Evolutionary conservation across 2,888 invertebrate genomes (phyloP).

Genomic region (Protula sp.): DNA sequence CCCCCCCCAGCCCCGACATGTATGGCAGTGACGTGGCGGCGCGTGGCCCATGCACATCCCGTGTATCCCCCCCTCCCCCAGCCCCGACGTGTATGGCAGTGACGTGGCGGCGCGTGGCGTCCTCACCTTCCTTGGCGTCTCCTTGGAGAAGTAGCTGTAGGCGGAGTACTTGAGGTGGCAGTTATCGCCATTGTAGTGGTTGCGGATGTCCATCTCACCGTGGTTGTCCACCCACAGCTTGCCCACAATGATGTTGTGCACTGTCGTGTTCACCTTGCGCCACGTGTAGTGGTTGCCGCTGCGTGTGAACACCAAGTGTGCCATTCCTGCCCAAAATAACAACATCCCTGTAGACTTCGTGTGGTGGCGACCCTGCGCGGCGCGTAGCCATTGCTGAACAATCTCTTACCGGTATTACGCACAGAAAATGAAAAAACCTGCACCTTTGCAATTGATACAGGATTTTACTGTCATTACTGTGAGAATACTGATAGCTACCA

Average conservation of each 20-base stretch:
- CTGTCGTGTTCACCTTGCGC: conserved; percentile 96
- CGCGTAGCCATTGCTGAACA: background rate
- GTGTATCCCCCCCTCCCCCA: too few species aligned
- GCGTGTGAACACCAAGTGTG: conserved; percentile 60
- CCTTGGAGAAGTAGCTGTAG: conserved; percentile 97
- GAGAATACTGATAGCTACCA: too few species aligned
- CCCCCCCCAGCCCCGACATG: too few species aligned
- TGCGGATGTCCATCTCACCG: conserved; percentile 96
- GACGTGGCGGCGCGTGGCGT: too few species aligned
- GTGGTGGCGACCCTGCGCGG: too few species aligned
- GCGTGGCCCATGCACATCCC: too few species aligned
- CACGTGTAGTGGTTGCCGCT: conserved; percentile 82
- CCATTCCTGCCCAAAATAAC: conserved; percentile 50
- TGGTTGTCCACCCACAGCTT: conserved; percentile 99
- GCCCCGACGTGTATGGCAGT: too few species aligned
- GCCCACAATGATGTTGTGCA: conserved; percentile 99
- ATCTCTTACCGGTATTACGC: background rate
- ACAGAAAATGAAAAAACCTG: background rate
- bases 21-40: background rate
- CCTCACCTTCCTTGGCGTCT: conserved; percentile 69
- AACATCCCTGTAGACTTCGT: too few species aligned
- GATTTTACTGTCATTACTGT: too few species aligned
- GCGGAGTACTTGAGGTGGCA: conserved; percentile 96
- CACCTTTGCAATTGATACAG: background rate
- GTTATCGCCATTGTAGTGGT: conserved; percentile 81